Base-by-base conservation (phyloP, 2,113 vertebrate genomes). In the Rynchops niger region DNA sequence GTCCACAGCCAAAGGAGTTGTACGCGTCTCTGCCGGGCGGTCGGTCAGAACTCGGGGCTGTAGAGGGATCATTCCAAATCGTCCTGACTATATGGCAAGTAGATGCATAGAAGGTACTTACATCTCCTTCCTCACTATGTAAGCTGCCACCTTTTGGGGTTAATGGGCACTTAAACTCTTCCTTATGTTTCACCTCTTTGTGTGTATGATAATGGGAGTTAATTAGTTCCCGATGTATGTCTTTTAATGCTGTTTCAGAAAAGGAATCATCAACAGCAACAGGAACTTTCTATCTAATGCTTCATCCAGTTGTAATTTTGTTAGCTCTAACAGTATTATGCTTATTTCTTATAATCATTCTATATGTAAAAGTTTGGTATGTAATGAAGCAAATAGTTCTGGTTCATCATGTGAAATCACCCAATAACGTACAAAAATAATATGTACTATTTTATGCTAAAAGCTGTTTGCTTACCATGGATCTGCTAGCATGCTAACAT, bases 91-190 rank as follows among this genome's bases (percentile, higher is more conserved):
- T 50, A 23, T 52, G 82, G 50, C 78, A 70, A 91, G 95, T 20
- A 72, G 96, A 89, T 43, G 88, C 79, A 43, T 1, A 8, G 69
- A 92, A 88, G n/a, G 72, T 67, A 95, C 13, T 50, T 52, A 14
- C 82, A 81, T 65, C 91, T 92, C 96, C 92, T 69, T 86, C 82
- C 83, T 97, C 83, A 30, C 67, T 58, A 82, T 32, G 66, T 17
- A 42, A 50, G 52, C 81, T 66, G 27, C 70, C 83, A 32, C 50
- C 62, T 67, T 73, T 92, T 72, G n/a, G 94, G 42, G 53, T 47
- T 78, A 90, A 16, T 0, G 3, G 95, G 78, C 84, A 76, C 72
- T 88, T 88, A 81, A 94, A 50, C 26, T 42, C 40, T 42, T 42
- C 42, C 42, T 42, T 42, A 42, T 42, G 5, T 42, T 42, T 42